Conservation (phyloP, 2,797 vertebrate species). For the Dallia pectoralis region DNA sequence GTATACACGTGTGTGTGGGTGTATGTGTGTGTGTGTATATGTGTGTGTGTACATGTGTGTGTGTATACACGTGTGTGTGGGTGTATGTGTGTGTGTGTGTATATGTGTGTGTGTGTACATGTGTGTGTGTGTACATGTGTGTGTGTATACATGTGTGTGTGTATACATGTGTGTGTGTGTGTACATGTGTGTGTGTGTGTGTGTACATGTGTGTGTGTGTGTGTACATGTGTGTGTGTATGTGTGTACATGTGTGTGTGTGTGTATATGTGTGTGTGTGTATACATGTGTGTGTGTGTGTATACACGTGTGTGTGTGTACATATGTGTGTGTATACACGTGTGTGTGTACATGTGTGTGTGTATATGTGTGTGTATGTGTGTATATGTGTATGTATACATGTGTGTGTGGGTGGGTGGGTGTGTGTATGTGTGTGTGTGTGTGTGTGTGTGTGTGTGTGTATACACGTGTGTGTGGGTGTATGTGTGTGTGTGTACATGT, state of each 20-base stretch:
- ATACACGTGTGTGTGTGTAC: neutral
- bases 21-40: too few species aligned
- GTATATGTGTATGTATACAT: constrained; percentile 5
- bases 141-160: neutral
- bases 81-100: neutral
- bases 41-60: too few species aligned
- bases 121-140: neutral
- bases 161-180: neutral
- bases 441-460: neutral
- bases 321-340: neutral
- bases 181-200: neutral
- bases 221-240: neutral
- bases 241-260: neutral
- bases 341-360: neutral
- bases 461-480: neutral
- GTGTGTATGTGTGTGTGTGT: neutral
- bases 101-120: neutral
- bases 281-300: neutral
- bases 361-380: constrained; percentile 11
- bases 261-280: neutral
- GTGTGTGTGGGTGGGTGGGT: neutral
- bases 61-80: neutral
- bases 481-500: neutral
- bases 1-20: neutral
- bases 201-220: constrained; percentile 17